Conservation (phyloP, 2,797 vertebrate species). For the Hypotaenidia okinawae region DNA sequence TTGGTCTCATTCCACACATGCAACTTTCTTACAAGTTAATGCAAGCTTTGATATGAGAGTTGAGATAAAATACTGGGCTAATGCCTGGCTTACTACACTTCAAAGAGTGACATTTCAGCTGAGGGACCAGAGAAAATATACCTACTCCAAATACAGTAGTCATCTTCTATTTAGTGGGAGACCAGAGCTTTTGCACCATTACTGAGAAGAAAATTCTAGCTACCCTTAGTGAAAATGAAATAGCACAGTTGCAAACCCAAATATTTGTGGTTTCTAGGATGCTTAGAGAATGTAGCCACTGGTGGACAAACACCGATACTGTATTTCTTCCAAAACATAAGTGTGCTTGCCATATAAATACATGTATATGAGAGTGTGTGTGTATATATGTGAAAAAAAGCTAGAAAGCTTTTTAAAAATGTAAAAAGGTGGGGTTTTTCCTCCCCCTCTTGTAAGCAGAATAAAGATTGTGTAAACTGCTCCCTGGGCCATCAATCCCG, state of each 20-base stretch:
- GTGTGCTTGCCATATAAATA: not conserved
- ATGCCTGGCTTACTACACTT: not conserved
- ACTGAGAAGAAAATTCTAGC: not conserved
- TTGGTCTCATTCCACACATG: not conserved
- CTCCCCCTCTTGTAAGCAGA: not conserved
- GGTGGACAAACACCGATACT: not conserved
- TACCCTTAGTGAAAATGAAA: not conserved
- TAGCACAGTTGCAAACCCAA: not conserved
- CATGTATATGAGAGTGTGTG: accelerated
- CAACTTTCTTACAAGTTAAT: not conserved
- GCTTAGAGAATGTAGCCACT: not conserved
- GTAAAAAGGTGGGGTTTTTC: not conserved
- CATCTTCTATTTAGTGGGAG: not conserved
- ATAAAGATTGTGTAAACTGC: constrained; percentile 20
- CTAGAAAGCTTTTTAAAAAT: not conserved
- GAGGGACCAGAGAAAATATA: not conserved
- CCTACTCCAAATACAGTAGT: not conserved
- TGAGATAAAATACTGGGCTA: not conserved
- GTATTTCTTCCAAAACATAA: not conserved
- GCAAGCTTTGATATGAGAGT: not conserved
- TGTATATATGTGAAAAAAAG: not conserved
- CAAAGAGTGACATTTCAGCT: not conserved
- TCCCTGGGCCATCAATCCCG: not conserved
- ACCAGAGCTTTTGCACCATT: not conserved
- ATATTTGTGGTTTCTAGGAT: not conserved